A percentile compares a stretch with the other conserved stretches of the same genome.
Conservation (phyloP, 2,797 vertebrate species). For the Aeoliscus strigatus region DNA sequence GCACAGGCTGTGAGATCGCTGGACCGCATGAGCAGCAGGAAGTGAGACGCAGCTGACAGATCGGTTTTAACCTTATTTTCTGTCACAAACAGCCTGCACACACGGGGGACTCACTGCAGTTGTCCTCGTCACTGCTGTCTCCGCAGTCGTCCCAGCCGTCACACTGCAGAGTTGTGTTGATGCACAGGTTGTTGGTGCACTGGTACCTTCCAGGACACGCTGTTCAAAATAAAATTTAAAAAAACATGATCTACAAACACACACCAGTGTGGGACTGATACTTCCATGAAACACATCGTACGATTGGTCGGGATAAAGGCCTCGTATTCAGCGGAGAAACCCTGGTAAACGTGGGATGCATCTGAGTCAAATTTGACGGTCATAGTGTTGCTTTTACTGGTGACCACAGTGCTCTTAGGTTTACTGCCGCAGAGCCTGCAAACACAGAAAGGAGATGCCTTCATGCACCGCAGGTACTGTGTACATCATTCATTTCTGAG, state of each 20-base stretch:
- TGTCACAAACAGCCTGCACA: too few relatives aligned
- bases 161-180: conserved; percentile 69
- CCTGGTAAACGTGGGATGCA: conserved; percentile 76
- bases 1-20: too few relatives aligned
- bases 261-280: too few relatives aligned
- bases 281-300: conserved; percentile 49
- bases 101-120: conserved; percentile 77
- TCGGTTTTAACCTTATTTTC: too few relatives aligned
- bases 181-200: conserved; percentile 82
- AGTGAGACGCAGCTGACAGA: too few relatives aligned
- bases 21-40: too few relatives aligned
- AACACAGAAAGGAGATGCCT: not conserved
- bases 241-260: too few relatives aligned
- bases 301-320: conserved; percentile 81
- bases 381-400: conserved; percentile 69
- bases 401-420: conserved; percentile 60
- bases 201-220: conserved; percentile 84
- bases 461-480: too few relatives aligned
- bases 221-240: too few relatives aligned
- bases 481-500: too few relatives aligned
- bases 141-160: conserved; percentile 88
- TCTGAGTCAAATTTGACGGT: conserved; percentile 81
- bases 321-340: conserved; percentile 82
- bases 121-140: conserved; percentile 80
- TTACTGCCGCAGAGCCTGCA: conserved; percentile 81